Evolutionary conservation across 2,797 vertebrate species (phyloP).

Genomic region (Brachyrhaphis roseni): DNA sequence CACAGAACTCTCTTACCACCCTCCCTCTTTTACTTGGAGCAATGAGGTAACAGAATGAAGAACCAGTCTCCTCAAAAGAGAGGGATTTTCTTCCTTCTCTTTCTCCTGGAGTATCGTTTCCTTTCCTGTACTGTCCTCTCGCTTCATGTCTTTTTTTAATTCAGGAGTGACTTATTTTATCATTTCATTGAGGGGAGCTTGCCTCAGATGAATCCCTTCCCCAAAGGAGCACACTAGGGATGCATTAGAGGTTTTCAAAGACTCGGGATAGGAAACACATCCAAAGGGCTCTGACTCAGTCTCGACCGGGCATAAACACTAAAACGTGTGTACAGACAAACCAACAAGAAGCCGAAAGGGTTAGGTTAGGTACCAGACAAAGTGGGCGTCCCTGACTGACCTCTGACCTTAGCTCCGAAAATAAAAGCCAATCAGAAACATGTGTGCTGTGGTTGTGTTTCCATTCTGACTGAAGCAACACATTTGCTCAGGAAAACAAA

Average conservation of each 20-base stretch:
- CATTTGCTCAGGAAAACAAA: conserved; percentile 50
- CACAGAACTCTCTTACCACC: conserved; percentile 1
- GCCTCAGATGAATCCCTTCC: conserved; percentile 58
- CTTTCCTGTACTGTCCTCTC: conserved; percentile 10
- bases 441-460: conserved; percentile 40
- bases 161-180: conserved; percentile 57
- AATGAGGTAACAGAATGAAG: conserved; percentile 49
- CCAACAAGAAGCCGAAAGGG: conserved; percentile 40
- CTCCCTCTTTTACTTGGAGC: conserved; percentile 34
- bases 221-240: conserved; percentile 55
- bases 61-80: conserved; percentile 47
- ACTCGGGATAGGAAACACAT: conserved; percentile 44
- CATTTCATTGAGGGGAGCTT: conserved; percentile 57
- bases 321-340: conserved; percentile 63
- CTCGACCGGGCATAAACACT: conserved; percentile 31
- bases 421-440: conserved; percentile 66
- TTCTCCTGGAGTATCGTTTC: conserved; percentile 19
- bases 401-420: conserved; percentile 60
- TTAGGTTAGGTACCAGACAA: conserved; percentile 56
- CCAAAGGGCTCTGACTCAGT: conserved; percentile 27
- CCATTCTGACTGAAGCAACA: conserved; percentile 41
- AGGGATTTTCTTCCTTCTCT: conserved; percentile 17
- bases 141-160: conserved; percentile 47
- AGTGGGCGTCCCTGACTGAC: conserved; percentile 41
- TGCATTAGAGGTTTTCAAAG: conserved; percentile 17